Percentiles rank a stretch among this genome's conserved stretches.
These are phyloP conservation scores for Drosophila pseudotakahashii DNA, from an alignment of 2,888 invertebrate species.

Conservation along the genomic window DNA sequence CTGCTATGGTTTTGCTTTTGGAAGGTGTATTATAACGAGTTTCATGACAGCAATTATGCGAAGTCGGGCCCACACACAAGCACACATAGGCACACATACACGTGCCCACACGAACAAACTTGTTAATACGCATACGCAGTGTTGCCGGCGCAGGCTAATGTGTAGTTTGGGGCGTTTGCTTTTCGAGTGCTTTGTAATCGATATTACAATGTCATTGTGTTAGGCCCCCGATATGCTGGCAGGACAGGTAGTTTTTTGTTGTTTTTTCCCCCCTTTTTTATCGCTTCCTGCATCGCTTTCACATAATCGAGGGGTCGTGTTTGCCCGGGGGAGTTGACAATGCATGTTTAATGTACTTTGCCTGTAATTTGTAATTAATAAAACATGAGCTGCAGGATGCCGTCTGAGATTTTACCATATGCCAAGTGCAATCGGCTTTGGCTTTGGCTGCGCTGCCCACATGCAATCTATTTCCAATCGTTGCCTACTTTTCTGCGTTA, in stretches of 20 bases:
- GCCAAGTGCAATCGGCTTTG: slow-evolving; percentile 19
- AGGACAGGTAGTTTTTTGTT: slow-evolving; percentile 19
- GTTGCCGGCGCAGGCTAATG: slow-evolving; percentile 45
- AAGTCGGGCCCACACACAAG: slow-evolving; percentile 16
- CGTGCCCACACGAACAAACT: slow-evolving; percentile 6
- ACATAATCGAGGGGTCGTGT: slow-evolving; percentile 25
- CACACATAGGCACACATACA: slow-evolving; percentile 2
- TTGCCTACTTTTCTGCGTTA: slow-evolving; percentile 29
- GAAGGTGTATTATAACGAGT: slow-evolving; percentile 57
- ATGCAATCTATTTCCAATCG: slow-evolving; percentile 18
- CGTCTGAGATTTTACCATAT: slow-evolving; percentile 37
- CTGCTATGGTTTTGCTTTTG: not conserved
- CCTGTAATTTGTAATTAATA: slow-evolving; percentile 44
- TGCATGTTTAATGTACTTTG: slow-evolving; percentile 43
- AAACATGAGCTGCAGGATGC: slow-evolving; percentile 33
- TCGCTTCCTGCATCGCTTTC: slow-evolving; percentile 57
- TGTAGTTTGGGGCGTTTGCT: slow-evolving; percentile 48
- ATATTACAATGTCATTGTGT: slow-evolving; percentile 77
- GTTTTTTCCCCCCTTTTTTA: slow-evolving; percentile 31
- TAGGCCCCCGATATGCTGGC: slow-evolving; percentile 39
- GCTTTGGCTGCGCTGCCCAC: slow-evolving; percentile 16
- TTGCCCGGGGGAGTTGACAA: slow-evolving; percentile 40
- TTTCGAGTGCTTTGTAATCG: slow-evolving; percentile 71
- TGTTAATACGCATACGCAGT: slow-evolving; percentile 68
- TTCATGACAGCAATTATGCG: slow-evolving; percentile 73